phyloP scores from a whole-genome alignment of 2,797 vertebrate genomes.

The Chrosomus eos region DNA sequence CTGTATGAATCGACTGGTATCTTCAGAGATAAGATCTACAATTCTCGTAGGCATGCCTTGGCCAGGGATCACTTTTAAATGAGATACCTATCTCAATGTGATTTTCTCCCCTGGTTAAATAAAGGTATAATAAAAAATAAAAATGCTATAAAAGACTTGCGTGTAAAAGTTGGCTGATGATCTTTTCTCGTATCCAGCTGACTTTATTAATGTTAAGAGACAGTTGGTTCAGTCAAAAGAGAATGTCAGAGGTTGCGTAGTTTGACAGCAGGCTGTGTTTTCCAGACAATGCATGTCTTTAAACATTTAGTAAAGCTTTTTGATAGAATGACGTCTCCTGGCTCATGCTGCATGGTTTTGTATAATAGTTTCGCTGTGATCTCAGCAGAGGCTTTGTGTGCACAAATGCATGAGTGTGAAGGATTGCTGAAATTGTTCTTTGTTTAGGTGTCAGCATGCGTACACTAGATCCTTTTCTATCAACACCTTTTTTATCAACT shows the following conservation, averaged over 20 bases:
- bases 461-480: slow-evolving; percentile 47
- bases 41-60: slow-evolving; percentile 49
- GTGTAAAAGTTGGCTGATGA: slow-evolving; percentile 53
- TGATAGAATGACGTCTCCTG: slow-evolving; percentile 34
- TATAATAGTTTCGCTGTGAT: slow-evolving; percentile 2
- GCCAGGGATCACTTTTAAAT: no score
- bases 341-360: slow-evolving; percentile 24
- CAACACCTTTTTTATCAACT: slow-evolving; percentile 45
- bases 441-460: slow-evolving; percentile 19
- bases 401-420: slow-evolving; percentile 9
- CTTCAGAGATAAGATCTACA: slow-evolving; percentile 42
- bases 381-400: slow-evolving; percentile 9
- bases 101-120: no score
- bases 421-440: slow-evolving; percentile 19
- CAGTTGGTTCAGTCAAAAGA: slow-evolving; percentile 55
- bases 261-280: slow-evolving; percentile 48
- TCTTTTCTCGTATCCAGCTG: slow-evolving; percentile 37
- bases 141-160: slow-evolving; percentile 32
- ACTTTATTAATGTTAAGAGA: slow-evolving; percentile 48
- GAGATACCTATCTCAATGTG: no score
- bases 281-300: slow-evolving; percentile 50
- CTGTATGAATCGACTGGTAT: slow-evolving; percentile 43
- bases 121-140: no score
- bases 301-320: slow-evolving; percentile 50
- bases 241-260: slow-evolving; percentile 43